phyloP scores from a whole-genome alignment of 1,140 invertebrate species.

The Ericerus pela region DNA sequence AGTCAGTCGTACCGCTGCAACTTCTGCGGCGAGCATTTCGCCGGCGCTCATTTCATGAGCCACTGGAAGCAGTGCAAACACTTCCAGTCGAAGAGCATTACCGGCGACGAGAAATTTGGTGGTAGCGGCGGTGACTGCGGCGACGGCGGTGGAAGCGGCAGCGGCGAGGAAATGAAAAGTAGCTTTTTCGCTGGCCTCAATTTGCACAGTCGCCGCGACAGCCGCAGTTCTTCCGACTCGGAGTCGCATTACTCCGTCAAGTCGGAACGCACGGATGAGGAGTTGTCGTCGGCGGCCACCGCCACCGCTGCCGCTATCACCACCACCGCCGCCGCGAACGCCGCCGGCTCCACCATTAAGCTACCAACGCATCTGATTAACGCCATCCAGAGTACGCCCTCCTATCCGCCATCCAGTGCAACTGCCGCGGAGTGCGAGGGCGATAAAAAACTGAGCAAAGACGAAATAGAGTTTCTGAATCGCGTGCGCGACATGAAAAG shows the following conservation, averaged over 20 bases:
- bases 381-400: too few relatives aligned
- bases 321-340: background rate
- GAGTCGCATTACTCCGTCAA: background rate
- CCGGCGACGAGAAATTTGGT: too few relatives aligned
- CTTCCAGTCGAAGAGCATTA: constrained; percentile 1
- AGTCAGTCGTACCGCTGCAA: constrained; percentile 4
- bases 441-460: background rate
- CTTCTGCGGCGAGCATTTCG: background rate
- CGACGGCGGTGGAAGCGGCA: background rate
- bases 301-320: background rate
- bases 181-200: background rate
- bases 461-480: constrained; percentile 1
- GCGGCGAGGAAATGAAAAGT: background rate
- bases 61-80: constrained; percentile 5
- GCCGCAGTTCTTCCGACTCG: too few relatives aligned
- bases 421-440: background rate
- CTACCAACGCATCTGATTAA: too few relatives aligned
- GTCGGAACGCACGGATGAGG: background rate
- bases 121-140: too few relatives aligned
- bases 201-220: background rate
- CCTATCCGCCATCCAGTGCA: too few relatives aligned
- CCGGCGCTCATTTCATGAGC: background rate
- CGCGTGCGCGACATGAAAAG: constrained; percentile 54
- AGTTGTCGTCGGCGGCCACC: background rate
- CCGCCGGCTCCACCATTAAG: too few relatives aligned